These are phyloP conservation scores for Acrocyrtus sp. DNA, from an alignment of 2,888 invertebrate genomes.

Conservation along the genomic window DNA sequence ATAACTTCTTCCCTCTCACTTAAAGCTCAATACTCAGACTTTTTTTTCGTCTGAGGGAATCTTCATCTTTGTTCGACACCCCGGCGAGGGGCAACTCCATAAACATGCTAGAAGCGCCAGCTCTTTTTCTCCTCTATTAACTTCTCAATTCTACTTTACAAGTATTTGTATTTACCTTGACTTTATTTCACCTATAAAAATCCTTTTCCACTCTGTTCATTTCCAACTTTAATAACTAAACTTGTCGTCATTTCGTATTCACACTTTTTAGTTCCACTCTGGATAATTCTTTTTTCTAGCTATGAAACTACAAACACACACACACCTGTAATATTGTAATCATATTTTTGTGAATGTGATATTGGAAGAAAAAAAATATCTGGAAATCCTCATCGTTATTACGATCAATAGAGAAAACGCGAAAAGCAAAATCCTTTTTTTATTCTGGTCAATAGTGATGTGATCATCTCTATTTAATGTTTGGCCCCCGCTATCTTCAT, in stretches of 20 bases:
- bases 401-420: too few species aligned
- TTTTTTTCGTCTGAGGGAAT: too few species aligned
- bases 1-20: too few species aligned
- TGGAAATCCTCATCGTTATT: too few species aligned
- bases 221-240: conserved; percentile 1
- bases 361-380: too few species aligned
- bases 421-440: background rate
- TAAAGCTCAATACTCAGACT: too few species aligned
- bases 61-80: conserved; percentile 56
- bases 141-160: conserved; percentile 55
- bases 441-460: conserved; percentile 1
- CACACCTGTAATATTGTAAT: too few species aligned
- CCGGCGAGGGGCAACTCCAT: conserved; percentile 60
- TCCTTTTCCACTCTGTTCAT: conserved; percentile 12
- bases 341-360: too few species aligned
- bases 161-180: conserved; percentile 15
- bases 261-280: conserved; percentile 17
- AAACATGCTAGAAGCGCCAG: conserved; percentile 59
- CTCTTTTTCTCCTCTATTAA: conserved; percentile 44
- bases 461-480: conserved; percentile 22
- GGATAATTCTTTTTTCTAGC: too few species aligned
- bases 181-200: conserved; percentile 8
- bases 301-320: too few species aligned
- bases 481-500: conserved; percentile 16
- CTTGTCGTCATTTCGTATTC: conserved; percentile 24